Percentiles rank a stretch among this genome's conserved stretches.
phyloP scores from a whole-genome alignment of 2,113 vertebrate genomes.

The Pteropus alecto region DNA sequence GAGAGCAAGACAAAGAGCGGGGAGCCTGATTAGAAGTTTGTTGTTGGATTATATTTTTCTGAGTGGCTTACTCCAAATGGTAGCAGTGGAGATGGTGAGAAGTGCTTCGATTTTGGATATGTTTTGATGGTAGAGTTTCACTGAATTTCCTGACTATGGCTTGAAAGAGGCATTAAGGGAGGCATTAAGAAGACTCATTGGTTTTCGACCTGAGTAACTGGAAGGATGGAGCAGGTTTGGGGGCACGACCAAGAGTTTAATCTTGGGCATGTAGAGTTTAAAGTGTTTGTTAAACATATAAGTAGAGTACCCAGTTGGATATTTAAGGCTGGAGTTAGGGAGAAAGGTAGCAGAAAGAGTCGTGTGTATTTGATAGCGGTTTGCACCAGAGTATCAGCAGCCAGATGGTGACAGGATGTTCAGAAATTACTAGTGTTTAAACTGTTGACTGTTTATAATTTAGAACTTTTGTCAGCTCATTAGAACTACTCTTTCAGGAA shows the following conservation, averaged over 20 bases:
- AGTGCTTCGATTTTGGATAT: not conserved
- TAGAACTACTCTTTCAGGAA: not conserved
- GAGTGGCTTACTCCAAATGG: not conserved
- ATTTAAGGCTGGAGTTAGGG: not conserved
- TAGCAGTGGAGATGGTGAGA: not conserved
- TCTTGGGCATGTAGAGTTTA: not conserved
- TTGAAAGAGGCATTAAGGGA: not conserved
- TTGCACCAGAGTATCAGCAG: not conserved
- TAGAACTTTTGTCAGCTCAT: not conserved
- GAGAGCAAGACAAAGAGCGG: not conserved
- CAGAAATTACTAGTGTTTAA: not conserved
- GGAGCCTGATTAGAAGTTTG: not conserved
- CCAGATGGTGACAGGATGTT: not conserved
- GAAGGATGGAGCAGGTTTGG: not conserved
- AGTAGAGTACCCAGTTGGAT: not conserved
- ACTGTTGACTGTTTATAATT: not conserved
- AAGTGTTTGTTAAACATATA: not conserved
- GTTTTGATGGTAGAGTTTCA: conserved; percentile 1
- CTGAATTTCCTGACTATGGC: not conserved
- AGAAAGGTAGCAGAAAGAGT: not conserved
- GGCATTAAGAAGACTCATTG: not conserved
- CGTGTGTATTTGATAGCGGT: not conserved
- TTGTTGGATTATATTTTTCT: not conserved
- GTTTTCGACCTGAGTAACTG: not conserved
- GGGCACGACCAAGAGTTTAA: not conserved